Percentiles rank a stretch among this genome's conserved stretches.
Evolutionary conservation across 2,797 vertebrate species (phyloP).

Genomic region (Pseudotriccus pelzelni): DNA sequence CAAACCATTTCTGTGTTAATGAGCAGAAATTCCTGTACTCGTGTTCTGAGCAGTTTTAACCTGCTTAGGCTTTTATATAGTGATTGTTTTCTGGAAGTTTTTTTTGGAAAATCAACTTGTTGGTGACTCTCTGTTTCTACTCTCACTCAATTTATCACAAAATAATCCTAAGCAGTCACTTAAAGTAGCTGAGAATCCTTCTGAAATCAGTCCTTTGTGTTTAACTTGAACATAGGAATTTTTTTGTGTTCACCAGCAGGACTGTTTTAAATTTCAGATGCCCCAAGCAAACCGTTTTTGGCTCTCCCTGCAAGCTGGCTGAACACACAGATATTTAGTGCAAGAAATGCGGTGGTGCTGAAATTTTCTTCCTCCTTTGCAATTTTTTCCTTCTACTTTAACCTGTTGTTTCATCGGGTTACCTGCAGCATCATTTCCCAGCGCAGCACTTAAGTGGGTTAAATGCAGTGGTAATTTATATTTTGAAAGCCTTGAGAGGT

Average conservation of each 20-base stretch:
- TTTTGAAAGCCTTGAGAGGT: neutral
- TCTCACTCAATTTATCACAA: neutral
- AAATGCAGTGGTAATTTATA: neutral
- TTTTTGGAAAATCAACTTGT: neutral
- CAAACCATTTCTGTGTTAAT: accelerated
- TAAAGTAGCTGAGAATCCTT: neutral
- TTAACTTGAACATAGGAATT: neutral
- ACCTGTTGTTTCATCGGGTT: neutral
- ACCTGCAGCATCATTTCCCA: neutral
- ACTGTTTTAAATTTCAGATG: neutral
- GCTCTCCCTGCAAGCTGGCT: neutral
- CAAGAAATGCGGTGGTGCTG: neutral
- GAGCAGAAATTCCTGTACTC: neutral
- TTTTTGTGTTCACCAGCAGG: neutral
- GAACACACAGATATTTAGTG: neutral
- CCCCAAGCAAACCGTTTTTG: neutral
- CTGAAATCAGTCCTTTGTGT: neutral
- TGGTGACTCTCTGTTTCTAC: neutral
- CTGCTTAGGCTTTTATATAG: neutral
- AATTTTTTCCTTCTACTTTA: neutral
- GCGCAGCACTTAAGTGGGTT: neutral
- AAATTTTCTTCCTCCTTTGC: neutral
- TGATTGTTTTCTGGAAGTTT: neutral
- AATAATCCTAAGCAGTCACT: neutral
- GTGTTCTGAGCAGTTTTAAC: neutral